Conservation (phyloP, 2,888 invertebrate species). For the Scaptomyza tumidula region DNA sequence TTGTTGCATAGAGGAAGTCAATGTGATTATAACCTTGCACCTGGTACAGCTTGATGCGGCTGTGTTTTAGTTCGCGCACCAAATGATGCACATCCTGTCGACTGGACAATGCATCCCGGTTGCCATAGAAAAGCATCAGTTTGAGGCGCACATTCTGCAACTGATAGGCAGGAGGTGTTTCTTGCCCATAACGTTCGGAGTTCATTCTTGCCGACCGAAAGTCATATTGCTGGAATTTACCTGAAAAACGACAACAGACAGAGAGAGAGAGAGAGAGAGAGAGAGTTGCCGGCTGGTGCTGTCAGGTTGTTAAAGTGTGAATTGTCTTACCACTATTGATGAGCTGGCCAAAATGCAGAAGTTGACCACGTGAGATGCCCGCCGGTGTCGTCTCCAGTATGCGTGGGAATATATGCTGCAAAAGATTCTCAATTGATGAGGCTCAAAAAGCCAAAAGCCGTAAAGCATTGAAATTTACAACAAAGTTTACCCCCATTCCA, state of each 20-base stretch:
- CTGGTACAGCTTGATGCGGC: constrained; percentile 71
- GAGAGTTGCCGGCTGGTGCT: constrained; percentile 1
- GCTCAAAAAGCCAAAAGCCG: constrained; percentile 37
- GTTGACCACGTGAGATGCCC: constrained; percentile 81
- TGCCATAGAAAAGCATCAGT: constrained; percentile 79
- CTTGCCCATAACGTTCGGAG: constrained; percentile 69
- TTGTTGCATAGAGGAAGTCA: constrained; percentile 77
- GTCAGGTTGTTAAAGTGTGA: not conserved
- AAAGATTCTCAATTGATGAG: constrained; percentile 38
- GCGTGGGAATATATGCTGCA: constrained; percentile 76
- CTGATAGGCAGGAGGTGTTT: constrained; percentile 79
- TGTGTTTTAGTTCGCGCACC: constrained; percentile 65
- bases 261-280: not conserved
- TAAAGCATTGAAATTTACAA: constrained; percentile 50
- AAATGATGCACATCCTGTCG: constrained; percentile 74
- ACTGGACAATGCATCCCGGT: constrained; percentile 70
- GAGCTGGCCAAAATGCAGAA: constrained; percentile 82
- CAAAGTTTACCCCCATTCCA: constrained; percentile 2
- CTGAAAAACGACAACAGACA: constrained; percentile 37
- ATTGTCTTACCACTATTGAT: constrained; percentile 79
- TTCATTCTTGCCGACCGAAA: constrained; percentile 75
- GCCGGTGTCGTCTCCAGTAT: constrained; percentile 82
- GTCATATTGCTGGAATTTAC: constrained; percentile 82
- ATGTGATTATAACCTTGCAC: constrained; percentile 82
- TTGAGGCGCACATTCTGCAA: constrained; percentile 79